phyloP scores from a whole-genome alignment of 1,140 invertebrate genomes.

The Lerema accius region DNA sequence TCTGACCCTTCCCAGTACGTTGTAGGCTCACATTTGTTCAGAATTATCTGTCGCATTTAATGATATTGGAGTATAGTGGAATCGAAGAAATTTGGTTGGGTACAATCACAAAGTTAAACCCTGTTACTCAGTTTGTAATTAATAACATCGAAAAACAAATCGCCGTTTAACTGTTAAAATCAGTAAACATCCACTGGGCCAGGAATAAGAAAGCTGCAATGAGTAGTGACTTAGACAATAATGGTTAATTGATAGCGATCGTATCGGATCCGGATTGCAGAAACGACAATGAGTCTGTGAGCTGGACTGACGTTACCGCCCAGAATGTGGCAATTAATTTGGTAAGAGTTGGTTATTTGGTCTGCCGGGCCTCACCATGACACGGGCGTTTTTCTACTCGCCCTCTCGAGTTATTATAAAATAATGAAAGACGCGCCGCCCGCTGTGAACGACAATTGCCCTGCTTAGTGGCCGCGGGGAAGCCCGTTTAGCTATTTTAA shows the following conservation, averaged over 20 bases:
- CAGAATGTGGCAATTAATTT: conserved; percentile 76
- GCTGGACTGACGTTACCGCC: conserved; percentile 69
- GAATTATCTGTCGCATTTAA: no score
- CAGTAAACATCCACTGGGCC: no score
- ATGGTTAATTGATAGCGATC: conserved; percentile 57
- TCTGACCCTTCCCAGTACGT: no score
- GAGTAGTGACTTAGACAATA: conserved; percentile 41
- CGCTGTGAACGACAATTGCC: conserved; percentile 77
- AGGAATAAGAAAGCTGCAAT: conserved; percentile 14
- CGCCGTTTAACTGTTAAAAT: no score
- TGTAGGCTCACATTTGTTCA: no score
- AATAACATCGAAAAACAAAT: no score
- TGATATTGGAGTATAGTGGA: no score
- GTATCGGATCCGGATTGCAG: conserved; percentile 55
- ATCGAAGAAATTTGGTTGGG: no score
- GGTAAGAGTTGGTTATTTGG: conserved; percentile 72
- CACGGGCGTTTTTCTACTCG: conserved; percentile 61
- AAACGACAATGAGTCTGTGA: conserved; percentile 53
- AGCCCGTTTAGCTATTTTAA: conserved; percentile 80
- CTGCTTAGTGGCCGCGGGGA: conserved; percentile 73
- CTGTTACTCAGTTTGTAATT: no score
- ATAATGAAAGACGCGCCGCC: conserved; percentile 78
- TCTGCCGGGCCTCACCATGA: conserved; percentile 62
- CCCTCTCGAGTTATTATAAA: conserved; percentile 78
- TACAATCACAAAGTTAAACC: no score